Conservation (phyloP, 2,113 vertebrate genomes). For the Esox niger region DNA sequence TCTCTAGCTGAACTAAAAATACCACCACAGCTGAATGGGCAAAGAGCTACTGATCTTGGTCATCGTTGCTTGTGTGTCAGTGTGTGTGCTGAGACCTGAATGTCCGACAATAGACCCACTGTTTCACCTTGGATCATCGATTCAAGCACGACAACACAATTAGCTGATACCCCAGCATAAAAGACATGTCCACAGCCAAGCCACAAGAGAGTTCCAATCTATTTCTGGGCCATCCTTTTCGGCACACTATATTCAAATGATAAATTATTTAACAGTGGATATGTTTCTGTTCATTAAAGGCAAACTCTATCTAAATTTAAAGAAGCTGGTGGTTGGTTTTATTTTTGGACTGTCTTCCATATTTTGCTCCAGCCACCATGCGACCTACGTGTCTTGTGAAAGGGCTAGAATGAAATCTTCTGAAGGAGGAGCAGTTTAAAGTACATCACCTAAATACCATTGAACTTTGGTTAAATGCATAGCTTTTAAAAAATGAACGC, state of each 20-base stretch:
- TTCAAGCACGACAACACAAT: conserved; percentile 25
- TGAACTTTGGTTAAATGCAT: too few species aligned
- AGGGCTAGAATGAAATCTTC: neutral
- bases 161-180: conserved; percentile 11
- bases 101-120: conserved; percentile 33
- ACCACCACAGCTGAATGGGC: neutral
- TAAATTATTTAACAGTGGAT: neutral
- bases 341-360: conserved; percentile 2
- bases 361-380: conserved; percentile 19
- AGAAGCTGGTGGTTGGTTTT: conserved; percentile 13
- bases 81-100: conserved; percentile 9
- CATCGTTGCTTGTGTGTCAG: neutral
- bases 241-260: neutral
- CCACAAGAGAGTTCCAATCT: conserved; percentile 28
- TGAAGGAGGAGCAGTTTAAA: conserved; percentile 11
- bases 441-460: neutral
- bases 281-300: too few species aligned
- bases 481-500: too few species aligned
- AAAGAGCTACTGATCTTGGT: conserved; percentile 11
- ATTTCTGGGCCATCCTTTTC: conserved; percentile 13
- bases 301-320: conserved; percentile 42
- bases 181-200: conserved; percentile 4
- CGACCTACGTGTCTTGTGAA: neutral
- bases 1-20: conserved; percentile 39
- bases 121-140: conserved; percentile 36